Percentiles rank a stretch among this genome's conserved stretches.
Conservation (phyloP, 2,888 invertebrate genomes). For the Oligia fasciuncula region DNA sequence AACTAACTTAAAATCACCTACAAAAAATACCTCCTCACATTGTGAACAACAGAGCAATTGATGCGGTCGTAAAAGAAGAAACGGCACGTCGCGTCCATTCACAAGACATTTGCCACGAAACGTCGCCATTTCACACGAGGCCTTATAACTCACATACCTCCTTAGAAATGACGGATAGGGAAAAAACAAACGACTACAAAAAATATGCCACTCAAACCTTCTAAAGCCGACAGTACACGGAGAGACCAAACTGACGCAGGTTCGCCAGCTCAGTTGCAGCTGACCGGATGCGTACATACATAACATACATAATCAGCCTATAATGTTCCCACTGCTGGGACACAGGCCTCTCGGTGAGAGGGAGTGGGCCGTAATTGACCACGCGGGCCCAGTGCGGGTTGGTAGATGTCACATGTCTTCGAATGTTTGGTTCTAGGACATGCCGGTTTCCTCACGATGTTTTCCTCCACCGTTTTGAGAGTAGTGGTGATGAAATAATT, state of each 20-base stretch:
- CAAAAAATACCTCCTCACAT: conserved; percentile 4
- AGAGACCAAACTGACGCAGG: neutral
- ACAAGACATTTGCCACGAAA: conserved; percentile 44
- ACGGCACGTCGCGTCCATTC: conserved; percentile 33
- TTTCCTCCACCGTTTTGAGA: too few species aligned
- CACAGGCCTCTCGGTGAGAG: too few species aligned
- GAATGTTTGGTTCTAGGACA: too few species aligned
- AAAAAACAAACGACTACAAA: conserved; percentile 48
- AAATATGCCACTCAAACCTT: conserved; percentile 26
- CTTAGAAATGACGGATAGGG: conserved; percentile 27
- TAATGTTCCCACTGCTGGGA: too few species aligned
- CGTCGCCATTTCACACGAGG: conserved; percentile 28
- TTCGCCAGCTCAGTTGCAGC: neutral
- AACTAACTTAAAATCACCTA: neutral
- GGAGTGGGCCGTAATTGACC: too few species aligned
- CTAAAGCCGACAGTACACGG: neutral
- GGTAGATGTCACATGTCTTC: too few species aligned
- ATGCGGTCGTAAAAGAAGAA: conserved; percentile 33
- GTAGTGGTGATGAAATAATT: too few species aligned
- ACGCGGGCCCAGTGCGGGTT: too few species aligned
- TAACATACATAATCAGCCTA: too few species aligned
- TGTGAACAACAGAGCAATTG: conserved; percentile 39
- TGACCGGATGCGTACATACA: neutral
- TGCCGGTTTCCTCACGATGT: too few species aligned
- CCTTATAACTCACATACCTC: conserved; percentile 31